These are phyloP conservation scores for Dicrurus megarhynchus DNA, from an alignment of 2,113 vertebrate genomes.

Conservation along the genomic window DNA sequence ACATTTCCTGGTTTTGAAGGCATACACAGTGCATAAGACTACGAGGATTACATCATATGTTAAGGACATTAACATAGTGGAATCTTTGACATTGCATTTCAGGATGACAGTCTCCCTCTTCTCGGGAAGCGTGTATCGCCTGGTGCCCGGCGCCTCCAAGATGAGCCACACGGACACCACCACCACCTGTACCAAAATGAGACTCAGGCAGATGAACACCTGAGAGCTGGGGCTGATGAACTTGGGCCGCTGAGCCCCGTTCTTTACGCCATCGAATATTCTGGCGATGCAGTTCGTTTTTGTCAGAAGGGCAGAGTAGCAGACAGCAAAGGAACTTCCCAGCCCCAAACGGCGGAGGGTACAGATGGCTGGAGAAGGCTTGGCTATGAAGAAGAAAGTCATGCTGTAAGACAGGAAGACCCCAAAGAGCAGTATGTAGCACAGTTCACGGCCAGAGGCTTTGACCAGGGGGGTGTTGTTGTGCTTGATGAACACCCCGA, in stretches of 20 bases:
- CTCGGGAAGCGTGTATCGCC: conserved; percentile 89
- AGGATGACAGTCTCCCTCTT: conserved; percentile 95
- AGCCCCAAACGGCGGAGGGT: conserved; percentile 89
- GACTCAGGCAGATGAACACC: conserved; percentile 95
- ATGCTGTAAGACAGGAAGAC: conserved; percentile 95
- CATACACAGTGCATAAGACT: conserved; percentile 96
- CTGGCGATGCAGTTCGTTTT: conserved; percentile 98
- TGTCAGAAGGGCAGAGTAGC: conserved; percentile 95
- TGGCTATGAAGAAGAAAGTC: conserved; percentile 98
- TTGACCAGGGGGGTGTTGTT: conserved; percentile 95
- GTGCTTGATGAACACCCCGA: conserved; percentile 91
- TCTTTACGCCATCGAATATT: conserved; percentile 94
- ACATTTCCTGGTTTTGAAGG: conserved; percentile 99
- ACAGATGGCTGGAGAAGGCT: conserved; percentile 93
- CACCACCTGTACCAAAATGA: conserved; percentile 93
- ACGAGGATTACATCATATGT: conserved; percentile 95
- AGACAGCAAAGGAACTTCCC: conserved; percentile 94
- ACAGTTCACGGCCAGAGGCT: conserved; percentile 94
- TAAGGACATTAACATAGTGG: conserved; percentile 96
- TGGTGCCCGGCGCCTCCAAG: conserved; percentile 90
- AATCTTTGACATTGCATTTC: conserved; percentile 96
- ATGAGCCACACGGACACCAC: conserved; percentile 94
- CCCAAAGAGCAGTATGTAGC: conserved; percentile 93
- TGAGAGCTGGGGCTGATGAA: conserved; percentile 98
- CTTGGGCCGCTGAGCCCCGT: conserved; percentile 89